Conservation (phyloP, 2,888 invertebrate species). For the Lamproptera curius region DNA sequence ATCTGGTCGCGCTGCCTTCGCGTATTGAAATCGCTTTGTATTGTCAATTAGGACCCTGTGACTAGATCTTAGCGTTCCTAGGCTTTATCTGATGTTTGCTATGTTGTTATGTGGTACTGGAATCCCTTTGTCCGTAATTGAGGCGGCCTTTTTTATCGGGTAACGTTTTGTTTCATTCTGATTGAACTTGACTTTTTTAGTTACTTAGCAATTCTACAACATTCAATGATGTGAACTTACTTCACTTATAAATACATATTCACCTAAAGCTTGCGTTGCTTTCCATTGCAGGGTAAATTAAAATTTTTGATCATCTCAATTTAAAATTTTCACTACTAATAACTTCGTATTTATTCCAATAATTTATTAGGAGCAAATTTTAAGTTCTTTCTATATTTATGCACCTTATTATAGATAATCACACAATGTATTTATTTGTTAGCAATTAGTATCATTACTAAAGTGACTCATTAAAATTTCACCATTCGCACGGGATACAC, state of each 20-base stretch:
- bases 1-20: not conserved
- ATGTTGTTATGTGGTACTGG: not conserved
- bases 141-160: not conserved
- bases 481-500: not conserved
- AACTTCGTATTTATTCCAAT: not conserved
- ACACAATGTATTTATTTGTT: not conserved
- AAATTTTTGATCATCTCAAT: not conserved
- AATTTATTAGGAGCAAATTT: not conserved
- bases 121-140: not conserved
- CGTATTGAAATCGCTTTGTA: not conserved
- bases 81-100: not conserved
- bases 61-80: not conserved
- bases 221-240: not conserved
- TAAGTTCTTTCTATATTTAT: not conserved
- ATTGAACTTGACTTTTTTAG: not conserved
- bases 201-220: not conserved
- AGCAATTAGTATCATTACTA: not conserved
- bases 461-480: constrained; percentile 7
- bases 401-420: not conserved
- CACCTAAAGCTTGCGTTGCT: too few relatives aligned
- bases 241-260: too few relatives aligned
- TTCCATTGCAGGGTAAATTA: not conserved
- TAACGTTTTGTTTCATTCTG: not conserved
- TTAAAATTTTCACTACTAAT: not conserved
- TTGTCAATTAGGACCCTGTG: not conserved